These are phyloP conservation scores for Ischnura elegans DNA, from an alignment of 2,888 invertebrate genomes.

Conservation along the genomic window DNA sequence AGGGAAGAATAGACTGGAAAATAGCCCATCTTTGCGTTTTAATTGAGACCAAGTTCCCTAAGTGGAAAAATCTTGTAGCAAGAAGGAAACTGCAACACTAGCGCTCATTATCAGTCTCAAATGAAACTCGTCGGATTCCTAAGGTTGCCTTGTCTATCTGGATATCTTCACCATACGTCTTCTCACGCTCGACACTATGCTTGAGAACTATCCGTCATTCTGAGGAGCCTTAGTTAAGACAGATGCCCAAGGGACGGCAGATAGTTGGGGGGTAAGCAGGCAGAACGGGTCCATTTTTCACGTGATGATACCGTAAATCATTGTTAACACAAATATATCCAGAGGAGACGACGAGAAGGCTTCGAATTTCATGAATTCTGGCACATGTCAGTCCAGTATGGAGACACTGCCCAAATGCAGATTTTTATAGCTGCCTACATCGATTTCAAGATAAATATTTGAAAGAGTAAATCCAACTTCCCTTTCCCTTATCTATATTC, in stretches of 20 bases:
- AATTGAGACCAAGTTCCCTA: too few relatives aligned
- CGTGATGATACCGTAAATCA: background rate
- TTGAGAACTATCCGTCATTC: background rate
- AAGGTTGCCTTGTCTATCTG: background rate
- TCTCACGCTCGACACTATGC: background rate
- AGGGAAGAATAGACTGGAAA: too few relatives aligned
- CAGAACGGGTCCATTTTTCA: background rate
- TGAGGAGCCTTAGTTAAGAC: background rate
- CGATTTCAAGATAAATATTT: too few relatives aligned
- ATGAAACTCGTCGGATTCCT: background rate
- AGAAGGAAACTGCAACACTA: background rate
- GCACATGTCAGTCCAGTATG: background rate
- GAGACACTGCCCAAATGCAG: too few relatives aligned
- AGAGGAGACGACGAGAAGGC: background rate
- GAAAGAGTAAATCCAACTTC: too few relatives aligned
- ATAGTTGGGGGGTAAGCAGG: background rate
- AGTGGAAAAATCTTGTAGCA: background rate
- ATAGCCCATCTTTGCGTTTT: too few relatives aligned
- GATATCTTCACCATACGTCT: constrained; percentile 44
- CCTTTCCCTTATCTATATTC: too few relatives aligned
- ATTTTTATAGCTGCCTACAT: too few relatives aligned
- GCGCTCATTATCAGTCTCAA: background rate
- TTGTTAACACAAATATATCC: background rate
- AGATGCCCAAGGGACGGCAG: background rate
- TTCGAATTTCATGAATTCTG: background rate